Percentiles rank a stretch among this genome's conserved stretches.
Conservation (phyloP, 1,140 invertebrate genomes). For the Paraescarpia echinospica region DNA sequence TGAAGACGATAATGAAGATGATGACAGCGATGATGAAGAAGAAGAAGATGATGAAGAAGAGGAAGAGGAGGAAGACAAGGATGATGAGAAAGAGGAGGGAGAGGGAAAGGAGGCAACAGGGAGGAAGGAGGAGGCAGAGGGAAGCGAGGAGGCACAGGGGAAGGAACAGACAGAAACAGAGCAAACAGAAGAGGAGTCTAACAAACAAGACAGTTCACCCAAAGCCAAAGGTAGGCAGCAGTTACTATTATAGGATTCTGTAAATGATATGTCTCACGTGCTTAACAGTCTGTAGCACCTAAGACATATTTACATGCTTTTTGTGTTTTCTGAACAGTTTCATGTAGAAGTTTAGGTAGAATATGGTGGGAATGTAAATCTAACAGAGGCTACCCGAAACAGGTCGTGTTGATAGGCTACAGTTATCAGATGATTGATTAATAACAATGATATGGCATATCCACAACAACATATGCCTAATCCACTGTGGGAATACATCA, state of each 20-base stretch:
- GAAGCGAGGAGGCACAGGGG: constrained; percentile 24
- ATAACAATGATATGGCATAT: too few species aligned
- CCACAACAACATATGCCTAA: too few species aligned
- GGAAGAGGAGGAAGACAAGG: background rate
- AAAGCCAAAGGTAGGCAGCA: background rate
- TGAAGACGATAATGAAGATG: background rate
- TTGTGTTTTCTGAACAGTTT: too few species aligned
- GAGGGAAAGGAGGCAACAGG: constrained; percentile 63
- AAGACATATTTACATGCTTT: too few species aligned
- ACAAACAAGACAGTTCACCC: constrained; percentile 24
- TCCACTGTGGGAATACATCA: too few species aligned
- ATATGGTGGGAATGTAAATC: too few species aligned
- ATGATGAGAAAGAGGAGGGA: constrained; percentile 31
- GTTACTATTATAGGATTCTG: background rate
- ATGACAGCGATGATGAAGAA: background rate
- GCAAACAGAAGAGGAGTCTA: constrained; percentile 22
- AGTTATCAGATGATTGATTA: too few species aligned
- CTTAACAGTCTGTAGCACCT: too few species aligned
- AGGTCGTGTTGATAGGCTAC: too few species aligned
- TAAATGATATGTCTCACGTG: background rate
- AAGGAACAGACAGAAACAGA: constrained; percentile 29
- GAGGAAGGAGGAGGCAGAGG: constrained; percentile 18
- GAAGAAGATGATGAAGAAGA: constrained; percentile 12
- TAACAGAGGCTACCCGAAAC: too few species aligned
- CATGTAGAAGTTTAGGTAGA: too few species aligned